Evolutionary conservation across 2,113 vertebrate species (phyloP).

Genomic region (Rana temporaria): DNA sequence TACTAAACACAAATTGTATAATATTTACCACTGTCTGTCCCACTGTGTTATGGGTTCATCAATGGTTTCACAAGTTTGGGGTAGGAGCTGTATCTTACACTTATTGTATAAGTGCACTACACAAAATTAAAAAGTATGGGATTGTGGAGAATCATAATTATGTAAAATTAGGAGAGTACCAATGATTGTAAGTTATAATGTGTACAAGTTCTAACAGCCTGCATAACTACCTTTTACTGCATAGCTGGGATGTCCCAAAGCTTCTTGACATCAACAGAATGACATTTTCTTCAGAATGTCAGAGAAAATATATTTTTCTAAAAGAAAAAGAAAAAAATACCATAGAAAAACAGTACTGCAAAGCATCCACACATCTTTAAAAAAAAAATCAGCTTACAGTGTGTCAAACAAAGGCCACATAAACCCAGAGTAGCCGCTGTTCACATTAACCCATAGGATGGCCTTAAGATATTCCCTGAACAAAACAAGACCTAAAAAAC

Average conservation of each 20-base stretch:
- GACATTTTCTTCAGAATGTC: background rate
- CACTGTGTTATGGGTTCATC: no score
- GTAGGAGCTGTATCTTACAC: no score
- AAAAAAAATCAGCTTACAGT: background rate
- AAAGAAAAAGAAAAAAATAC: slow-evolving; percentile 14
- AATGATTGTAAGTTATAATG: background rate
- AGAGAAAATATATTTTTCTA: background rate
- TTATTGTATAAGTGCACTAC: no score
- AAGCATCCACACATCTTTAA: background rate
- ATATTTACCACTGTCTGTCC: no score
- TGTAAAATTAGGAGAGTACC: no score
- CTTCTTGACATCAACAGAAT: background rate
- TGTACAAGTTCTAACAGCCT: background rate
- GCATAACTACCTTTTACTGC: background rate
- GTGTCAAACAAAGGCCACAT: background rate
- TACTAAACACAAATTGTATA: no score
- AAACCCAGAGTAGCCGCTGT: background rate
- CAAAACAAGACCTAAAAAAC: slow-evolving; percentile 5
- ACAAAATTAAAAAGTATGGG: no score
- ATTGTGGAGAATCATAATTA: no score
- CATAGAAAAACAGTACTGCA: background rate
- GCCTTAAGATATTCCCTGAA: background rate
- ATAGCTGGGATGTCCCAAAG: background rate
- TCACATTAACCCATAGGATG: slow-evolving; percentile 11
- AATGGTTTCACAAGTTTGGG: no score